Percentiles rank a stretch among this genome's conserved stretches.
phyloP scores from a whole-genome alignment of 2,113 vertebrate species.

The Hemiscyllium ocellatum region DNA sequence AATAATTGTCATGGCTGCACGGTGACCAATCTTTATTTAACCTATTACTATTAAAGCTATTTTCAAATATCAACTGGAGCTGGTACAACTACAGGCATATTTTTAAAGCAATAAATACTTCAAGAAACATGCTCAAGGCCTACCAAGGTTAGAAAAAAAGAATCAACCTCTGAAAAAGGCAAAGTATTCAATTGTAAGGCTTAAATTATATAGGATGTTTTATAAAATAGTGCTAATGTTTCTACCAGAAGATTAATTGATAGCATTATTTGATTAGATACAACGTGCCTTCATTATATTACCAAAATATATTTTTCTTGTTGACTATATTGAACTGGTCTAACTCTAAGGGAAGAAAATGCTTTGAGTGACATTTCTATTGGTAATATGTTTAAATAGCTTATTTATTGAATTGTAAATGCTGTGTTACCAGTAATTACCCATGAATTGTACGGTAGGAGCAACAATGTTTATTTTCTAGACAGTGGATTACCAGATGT shows the following conservation, averaged over 20 bases:
- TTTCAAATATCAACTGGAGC: neutral
- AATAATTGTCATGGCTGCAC: neutral
- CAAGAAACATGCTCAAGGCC: neutral
- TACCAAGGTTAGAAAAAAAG: neutral
- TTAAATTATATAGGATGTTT: neutral
- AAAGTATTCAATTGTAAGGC: neutral
- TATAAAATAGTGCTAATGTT: neutral
- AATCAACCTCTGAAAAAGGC: neutral
- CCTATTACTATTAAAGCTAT: neutral
- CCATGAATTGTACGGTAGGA: slow-evolving; percentile 24
- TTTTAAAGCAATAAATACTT: neutral
- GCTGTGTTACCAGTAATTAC: slow-evolving; percentile 18
- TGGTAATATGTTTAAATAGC: slow-evolving; percentile 1
- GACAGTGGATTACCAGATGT: slow-evolving; percentile 56
- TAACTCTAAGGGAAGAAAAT: neutral
- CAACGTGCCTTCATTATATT: neutral
- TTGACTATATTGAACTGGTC: neutral
- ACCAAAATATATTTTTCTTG: neutral
- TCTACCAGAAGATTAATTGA: neutral
- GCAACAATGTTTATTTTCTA: slow-evolving; percentile 50
- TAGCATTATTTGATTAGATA: neutral
- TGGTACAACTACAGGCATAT: neutral
- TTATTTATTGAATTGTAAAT: slow-evolving; percentile 35
- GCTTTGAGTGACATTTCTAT: slow-evolving; percentile 6
- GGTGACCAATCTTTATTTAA: neutral